Base-by-base conservation (phyloP, 2,797 vertebrate species). In the Sebastes minor region DNA sequence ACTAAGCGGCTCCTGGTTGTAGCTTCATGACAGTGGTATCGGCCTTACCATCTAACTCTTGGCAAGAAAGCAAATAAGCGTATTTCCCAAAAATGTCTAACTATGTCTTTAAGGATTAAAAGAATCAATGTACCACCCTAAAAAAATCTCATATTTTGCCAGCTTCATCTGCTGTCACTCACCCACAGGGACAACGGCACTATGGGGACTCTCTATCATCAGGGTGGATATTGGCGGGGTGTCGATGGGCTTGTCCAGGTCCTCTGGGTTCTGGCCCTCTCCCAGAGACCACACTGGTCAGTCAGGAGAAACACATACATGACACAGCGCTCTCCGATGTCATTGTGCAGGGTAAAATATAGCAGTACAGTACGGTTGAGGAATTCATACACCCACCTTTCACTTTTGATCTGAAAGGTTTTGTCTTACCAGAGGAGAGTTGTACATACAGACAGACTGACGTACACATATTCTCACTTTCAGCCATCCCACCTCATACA, bases 231-330 rank as follows among this genome's bases (percentile, higher is more conserved):
- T 91, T 2, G 98, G 96, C 1, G 96, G 94, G 57, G 92, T 94
- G 62, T 97, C 95, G 22, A 95, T 75, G 22, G 94, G 96, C 83
- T 99, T 99, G 6, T 98, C 97, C 76, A 96, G 84, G 0, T 99
- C 97, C 55, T 99, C 98, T 12, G 94, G 95, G 22, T 78, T 18
- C 42, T 96, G 96, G 64, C 97, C 95, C 6, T 99, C 98, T 65
- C 97, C 97, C 69, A 97, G 80, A 86, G 97, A 98, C 97, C 97
- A 99, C 76, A 98, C 98, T 99, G 89, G 71, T 92, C 68, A 86
- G 71, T 88, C 25, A 91, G 81, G 74, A 92, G 55, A 91, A 71
- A 91, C 69, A 88, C 27, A 84, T 13, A 56, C 55, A 53, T 89
- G 55, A 91, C 25, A 79, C 77, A 80, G 27, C 74, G 61, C 68